Evolutionary conservation across 64 coral and sea anemone species (phyloP).

Genomic region (Trachythela sp.): DNA sequence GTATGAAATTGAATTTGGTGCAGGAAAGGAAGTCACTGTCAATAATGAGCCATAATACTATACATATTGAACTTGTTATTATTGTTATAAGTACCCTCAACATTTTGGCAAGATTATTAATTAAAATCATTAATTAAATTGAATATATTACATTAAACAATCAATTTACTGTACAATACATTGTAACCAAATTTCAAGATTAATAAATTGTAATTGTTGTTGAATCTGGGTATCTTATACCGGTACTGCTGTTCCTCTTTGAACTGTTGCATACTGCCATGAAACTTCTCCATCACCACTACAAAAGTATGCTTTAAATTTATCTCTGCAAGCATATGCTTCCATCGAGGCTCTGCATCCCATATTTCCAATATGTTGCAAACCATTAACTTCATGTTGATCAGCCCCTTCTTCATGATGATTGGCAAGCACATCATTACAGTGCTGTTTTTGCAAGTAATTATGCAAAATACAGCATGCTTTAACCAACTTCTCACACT

Average conservation of each 20-base stretch:
- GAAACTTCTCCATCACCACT: neutral
- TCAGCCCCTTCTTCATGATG: neutral
- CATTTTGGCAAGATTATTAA: neutral
- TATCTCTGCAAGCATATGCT: neutral
- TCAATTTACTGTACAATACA: neutral
- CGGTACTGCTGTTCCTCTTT: neutral
- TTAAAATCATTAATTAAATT: neutral
- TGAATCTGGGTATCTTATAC: neutral
- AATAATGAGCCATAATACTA: neutral
- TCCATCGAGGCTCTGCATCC: neutral
- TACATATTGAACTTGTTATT: neutral
- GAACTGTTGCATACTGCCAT: slow-evolving; percentile 2
- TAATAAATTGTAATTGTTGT: neutral
- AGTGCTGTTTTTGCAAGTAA: neutral
- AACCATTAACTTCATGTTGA: neutral
- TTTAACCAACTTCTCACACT: neutral
- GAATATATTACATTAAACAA: neutral
- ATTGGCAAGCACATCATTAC: neutral
- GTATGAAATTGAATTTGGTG: no score
- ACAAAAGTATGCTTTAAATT: slow-evolving; percentile 12
- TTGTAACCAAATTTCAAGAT: neutral
- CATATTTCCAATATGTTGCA: neutral
- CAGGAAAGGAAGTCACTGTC: neutral
- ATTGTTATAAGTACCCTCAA: no score
- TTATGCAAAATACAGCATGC: neutral